Base-by-base conservation (phyloP, 2,113 vertebrate species). In the Donacobius atricapilla region DNA sequence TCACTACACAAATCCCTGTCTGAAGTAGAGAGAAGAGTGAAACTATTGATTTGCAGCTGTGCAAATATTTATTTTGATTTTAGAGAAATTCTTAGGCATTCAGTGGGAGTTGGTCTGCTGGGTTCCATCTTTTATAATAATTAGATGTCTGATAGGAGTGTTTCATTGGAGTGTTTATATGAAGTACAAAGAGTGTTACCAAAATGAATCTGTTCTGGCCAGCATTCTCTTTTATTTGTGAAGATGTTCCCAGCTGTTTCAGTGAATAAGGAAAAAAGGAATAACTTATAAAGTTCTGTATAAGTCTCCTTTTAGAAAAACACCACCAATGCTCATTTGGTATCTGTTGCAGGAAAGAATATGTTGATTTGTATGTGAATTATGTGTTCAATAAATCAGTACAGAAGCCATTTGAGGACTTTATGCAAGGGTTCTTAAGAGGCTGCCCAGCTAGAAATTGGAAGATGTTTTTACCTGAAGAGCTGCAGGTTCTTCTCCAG, bases 311-410 rank as follows among this genome's bases (percentile, higher is more conserved):
- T 93, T 88, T 33, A 30, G 71, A 77, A 90, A 80, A 54, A 7
- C 45, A 69, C 6, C 48, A 50, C 61, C 13, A 24, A 65, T 88
- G 22, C 18, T 87, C 3, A 0, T 83, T 70, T 84, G 19, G 24
- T 92, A 25, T 94, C 47, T 94, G 20, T 94, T 94, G 44, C 94
- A 97, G 97, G 83, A 95, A 95, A 48, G 95, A 98, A 91, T 98
- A 97, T 64, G 97, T 97, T 47, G 96, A 98, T 68, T 93, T 97
- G 73, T 97, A 95, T 15, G 64, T 98, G 39, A 90, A 97, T 87
- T 97, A 97, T 11, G 11, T 84, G 19, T 93, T 98, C 50, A 98
- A 97, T 87, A 90, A 96, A 56, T 97, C 97, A 0, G 73, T 98
- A 28, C 16, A 27, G 91, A 91, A 90, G 30, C 94, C 97, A 63